Evolutionary conservation across 2,888 invertebrate species (phyloP), one percentile per base, ranked within the genome.

Genomic region (Dolichopus griseipennis): DNA sequence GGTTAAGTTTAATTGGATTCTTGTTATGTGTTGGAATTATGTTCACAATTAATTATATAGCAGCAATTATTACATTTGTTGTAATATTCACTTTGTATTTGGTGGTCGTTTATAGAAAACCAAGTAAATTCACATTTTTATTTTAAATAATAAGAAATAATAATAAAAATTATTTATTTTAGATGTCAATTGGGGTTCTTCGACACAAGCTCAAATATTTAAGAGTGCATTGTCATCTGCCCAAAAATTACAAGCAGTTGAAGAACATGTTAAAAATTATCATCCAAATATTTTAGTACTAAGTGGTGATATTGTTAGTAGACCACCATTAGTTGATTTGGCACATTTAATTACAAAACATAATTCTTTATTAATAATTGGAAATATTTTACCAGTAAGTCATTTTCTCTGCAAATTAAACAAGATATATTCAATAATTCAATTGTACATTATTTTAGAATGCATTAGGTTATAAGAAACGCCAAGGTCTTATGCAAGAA

Each of bases 121-220:
- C 97, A 76, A 92, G 93, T 92, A 78, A 65, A 66, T 62, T 52
- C 15, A 9, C 2, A 52, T 52, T 52, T 6, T 10, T 9, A 34
- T n/a, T 6, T 10, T 9, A 34, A 33, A n/a, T 52, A n/a, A 66
- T 22, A 15, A 4, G 27, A 27, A 4, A 27, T 21, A 41, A 67
- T 27, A 64, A 61, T 37, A n/a, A 34, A 66, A 22, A n/a, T 61
- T 37, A 65, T 68, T 67, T 64, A 41, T 69, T 68, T 64, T 73
- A 87, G 93, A 97, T 78, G 96, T 96, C 3, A 97, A 97, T 81
- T 97, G 97, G 97, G 97, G 97, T 33, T 95, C 95, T 69, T 94
- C 95, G 9, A 95, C 96, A 0, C 97, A 97, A 81, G 97, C 97
- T 0, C 97, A 97, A 81, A 93, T 90, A 43, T 97, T 97, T 83